Evolutionary conservation across 2,888 invertebrate species (phyloP).

Genomic region (Phorcus lineatus): DNA sequence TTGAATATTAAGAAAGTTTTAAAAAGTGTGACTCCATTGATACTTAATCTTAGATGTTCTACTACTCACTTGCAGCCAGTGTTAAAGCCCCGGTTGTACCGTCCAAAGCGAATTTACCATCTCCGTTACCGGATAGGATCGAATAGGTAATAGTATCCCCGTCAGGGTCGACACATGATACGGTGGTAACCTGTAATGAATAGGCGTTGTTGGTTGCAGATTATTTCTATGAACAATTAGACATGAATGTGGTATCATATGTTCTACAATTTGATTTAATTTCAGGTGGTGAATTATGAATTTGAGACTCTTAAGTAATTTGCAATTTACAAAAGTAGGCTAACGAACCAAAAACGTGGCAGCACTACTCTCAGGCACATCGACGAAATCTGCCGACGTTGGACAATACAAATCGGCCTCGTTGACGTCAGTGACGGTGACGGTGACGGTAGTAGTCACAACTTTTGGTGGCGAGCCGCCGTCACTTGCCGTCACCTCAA

Average conservation of each 20-base stretch:
- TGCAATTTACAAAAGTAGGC: too few relatives aligned
- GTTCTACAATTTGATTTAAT: too few relatives aligned
- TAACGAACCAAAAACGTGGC: background rate
- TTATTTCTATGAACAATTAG: too few relatives aligned
- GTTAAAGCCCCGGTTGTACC: conserved; percentile 41
- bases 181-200: conserved; percentile 38
- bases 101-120: conserved; percentile 37
- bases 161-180: conserved; percentile 55
- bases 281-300: too few relatives aligned
- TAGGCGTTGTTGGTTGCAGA: too few relatives aligned
- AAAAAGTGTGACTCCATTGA: too few relatives aligned
- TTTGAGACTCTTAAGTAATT: too few relatives aligned
- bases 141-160: conserved; percentile 46
- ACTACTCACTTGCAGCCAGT: conserved; percentile 31
- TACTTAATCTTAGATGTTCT: too few relatives aligned
- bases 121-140: conserved; percentile 45
- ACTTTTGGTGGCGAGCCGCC: conserved; percentile 39
- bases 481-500: conserved; percentile 50
- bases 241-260: too few relatives aligned
- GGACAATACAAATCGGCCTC: conserved; percentile 58
- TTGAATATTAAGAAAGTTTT: too few relatives aligned
- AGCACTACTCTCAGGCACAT: conserved; percentile 37
- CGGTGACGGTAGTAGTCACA: conserved; percentile 47
- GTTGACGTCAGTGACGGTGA: conserved; percentile 59
- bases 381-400: conserved; percentile 28